A percentile compares a stretch with the other conserved stretches of the same genome.
phyloP scores from a whole-genome alignment of 1,140 invertebrate genomes.

The Drosophila bocqueti region DNA sequence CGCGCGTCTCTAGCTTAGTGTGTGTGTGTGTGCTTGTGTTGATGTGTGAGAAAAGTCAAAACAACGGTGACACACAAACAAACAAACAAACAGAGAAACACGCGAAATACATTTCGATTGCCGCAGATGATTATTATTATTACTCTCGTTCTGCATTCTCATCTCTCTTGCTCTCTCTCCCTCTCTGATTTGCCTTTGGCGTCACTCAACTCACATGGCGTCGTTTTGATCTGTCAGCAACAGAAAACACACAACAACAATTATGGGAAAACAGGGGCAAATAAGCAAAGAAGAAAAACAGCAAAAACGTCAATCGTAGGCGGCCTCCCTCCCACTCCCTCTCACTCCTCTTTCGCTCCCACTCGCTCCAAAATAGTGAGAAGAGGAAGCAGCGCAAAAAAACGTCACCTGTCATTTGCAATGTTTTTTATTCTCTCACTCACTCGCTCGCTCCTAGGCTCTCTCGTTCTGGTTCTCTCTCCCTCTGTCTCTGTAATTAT shows the following conservation, averaged over 20 bases:
- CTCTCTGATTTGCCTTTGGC: slow-evolving; percentile 37
- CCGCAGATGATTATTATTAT: slow-evolving; percentile 47
- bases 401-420: slow-evolving; percentile 82
- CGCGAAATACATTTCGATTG: slow-evolving; percentile 57
- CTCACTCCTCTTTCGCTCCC: slow-evolving; percentile 20
- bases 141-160: slow-evolving; percentile 33
- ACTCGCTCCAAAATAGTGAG: slow-evolving; percentile 11
- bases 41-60: slow-evolving; percentile 46
- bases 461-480: slow-evolving; percentile 2
- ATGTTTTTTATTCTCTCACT: slow-evolving; percentile 62
- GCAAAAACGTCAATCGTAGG: slow-evolving; percentile 49
- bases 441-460: slow-evolving; percentile 5
- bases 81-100: slow-evolving; percentile 49
- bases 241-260: slow-evolving; percentile 31
- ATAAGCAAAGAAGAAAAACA: slow-evolving; percentile 18
- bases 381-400: slow-evolving; percentile 46
- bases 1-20: slow-evolving; percentile 4
- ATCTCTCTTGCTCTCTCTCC: neutral
- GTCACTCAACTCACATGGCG: slow-evolving; percentile 55
- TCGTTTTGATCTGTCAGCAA: slow-evolving; percentile 37
- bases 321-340: slow-evolving; percentile 8
- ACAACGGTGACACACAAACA: slow-evolving; percentile 48
- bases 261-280: slow-evolving; percentile 16
- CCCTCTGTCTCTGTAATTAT: slow-evolving; percentile 40
- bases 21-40: slow-evolving; percentile 13